Percentiles rank a stretch among this genome's conserved stretches.
These are phyloP conservation scores for Lasioglossum zephyrum DNA, from an alignment of 2,888 invertebrate species.

Conservation along the genomic window DNA sequence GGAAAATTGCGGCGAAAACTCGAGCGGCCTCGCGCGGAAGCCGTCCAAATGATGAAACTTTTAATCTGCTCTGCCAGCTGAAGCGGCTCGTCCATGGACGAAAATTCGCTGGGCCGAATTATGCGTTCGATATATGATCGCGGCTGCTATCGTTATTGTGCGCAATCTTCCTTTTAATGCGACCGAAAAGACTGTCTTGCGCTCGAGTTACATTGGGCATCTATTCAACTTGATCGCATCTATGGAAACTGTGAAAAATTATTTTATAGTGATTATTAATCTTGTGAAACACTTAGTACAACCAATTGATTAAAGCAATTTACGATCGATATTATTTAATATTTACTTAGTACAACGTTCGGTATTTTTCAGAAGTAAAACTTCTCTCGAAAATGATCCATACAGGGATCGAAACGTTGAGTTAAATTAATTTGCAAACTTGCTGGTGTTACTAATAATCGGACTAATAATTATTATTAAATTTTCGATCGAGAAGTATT, in stretches of 20 bases:
- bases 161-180: background rate
- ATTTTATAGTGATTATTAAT: no score
- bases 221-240: background rate
- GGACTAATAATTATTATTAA: no score
- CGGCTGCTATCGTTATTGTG: background rate
- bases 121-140: conserved; percentile 15
- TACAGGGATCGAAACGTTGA: no score
- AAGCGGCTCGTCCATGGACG: background rate
- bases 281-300: no score
- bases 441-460: no score
- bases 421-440: no score
- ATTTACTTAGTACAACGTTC: no score
- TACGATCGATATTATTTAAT: no score
- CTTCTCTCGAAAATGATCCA: no score
- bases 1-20: conserved; percentile 54
- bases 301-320: no score
- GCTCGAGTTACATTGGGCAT: background rate
- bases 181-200: background rate
- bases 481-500: no score
- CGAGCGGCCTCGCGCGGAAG: conserved; percentile 31
- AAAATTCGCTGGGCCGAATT: conserved; percentile 24
- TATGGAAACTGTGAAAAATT: background rate
- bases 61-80: conserved; percentile 50
- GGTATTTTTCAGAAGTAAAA: no score
- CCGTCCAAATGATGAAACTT: conserved; percentile 59